phyloP scores from a whole-genome alignment of 2,888 invertebrate genomes.

The Chymomyza amoena region DNA sequence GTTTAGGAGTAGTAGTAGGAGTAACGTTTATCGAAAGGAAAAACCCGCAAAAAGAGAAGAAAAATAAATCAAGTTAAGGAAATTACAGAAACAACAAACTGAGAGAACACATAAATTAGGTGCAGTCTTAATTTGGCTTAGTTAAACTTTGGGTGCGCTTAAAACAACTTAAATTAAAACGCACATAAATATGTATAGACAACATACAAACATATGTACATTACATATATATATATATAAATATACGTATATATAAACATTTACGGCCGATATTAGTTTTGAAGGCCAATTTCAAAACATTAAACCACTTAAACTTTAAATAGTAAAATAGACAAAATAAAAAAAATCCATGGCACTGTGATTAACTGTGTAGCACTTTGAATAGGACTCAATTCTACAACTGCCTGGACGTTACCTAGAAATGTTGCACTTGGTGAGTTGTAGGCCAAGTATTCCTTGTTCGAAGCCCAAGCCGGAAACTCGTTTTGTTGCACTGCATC shows the following conservation, averaged over 20 bases:
- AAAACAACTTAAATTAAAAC: slow-evolving; percentile 1
- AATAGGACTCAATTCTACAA: not conserved
- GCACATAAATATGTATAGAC: slow-evolving; percentile 13
- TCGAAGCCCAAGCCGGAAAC: slow-evolving; percentile 97
- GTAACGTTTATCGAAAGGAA: slow-evolving; percentile 63
- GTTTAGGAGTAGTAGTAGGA: slow-evolving; percentile 9
- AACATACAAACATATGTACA: slow-evolving; percentile 24
- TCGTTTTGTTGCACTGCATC: slow-evolving; percentile 89
- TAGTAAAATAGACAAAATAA: not conserved
- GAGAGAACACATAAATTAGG: slow-evolving; percentile 28
- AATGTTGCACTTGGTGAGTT: slow-evolving; percentile 95
- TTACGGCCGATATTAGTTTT: not conserved
- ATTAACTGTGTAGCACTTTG: not conserved
- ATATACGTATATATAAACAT: not conserved
- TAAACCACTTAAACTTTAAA: not conserved
- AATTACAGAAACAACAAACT: slow-evolving; percentile 46
- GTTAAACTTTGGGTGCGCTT: slow-evolving; percentile 23
- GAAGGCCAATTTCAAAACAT: not conserved
- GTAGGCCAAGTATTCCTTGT: slow-evolving; percentile 95
- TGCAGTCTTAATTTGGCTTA: not conserved
- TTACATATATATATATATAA: not conserved
- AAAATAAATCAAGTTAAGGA: slow-evolving; percentile 50
- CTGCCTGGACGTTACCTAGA: slow-evolving; percentile 83
- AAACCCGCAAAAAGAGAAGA: slow-evolving; percentile 63
- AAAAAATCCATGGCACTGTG: not conserved